A percentile compares a stretch with the other conserved stretches of the same genome.
phyloP scores from a whole-genome alignment of 2,888 invertebrate species.

The Drosophila kanekoi region DNA sequence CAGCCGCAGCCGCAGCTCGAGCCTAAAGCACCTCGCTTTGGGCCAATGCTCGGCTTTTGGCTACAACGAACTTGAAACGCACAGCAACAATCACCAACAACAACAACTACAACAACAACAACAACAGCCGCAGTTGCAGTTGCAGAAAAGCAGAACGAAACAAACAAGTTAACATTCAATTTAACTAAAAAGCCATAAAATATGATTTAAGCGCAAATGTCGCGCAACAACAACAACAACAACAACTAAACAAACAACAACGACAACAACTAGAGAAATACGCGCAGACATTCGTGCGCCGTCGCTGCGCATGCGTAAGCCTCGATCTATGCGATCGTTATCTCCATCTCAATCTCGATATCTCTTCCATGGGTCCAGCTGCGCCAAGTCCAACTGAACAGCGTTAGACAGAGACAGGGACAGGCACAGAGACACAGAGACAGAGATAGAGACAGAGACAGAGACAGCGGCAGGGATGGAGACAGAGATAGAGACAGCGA shows the following conservation, averaged over 20 bases:
- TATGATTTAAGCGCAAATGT: constrained; percentile 81
- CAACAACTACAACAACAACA: constrained; percentile 36
- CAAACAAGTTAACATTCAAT: constrained; percentile 80
- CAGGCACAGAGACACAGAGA: neutral
- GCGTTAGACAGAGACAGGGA: neutral
- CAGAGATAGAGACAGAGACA: neutral
- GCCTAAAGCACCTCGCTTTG: constrained; percentile 25
- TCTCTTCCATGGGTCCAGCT: constrained; percentile 19
- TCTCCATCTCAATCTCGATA: constrained; percentile 40
- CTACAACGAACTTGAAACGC: constrained; percentile 64
- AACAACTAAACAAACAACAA: constrained; percentile 13
- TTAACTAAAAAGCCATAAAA: constrained; percentile 78
- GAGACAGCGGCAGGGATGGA: neutral
- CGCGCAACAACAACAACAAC: constrained; percentile 52
- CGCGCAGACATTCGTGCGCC: constrained; percentile 65
- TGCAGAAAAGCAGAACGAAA: constrained; percentile 75
- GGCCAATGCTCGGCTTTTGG: constrained; percentile 28
- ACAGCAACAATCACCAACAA: constrained; percentile 55
- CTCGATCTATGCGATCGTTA: constrained; percentile 54
- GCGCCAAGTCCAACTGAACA: neutral
- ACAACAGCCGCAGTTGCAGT: constrained; percentile 33
- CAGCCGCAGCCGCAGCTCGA: neutral
- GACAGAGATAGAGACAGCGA: neutral
- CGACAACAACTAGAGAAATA: constrained; percentile 24
- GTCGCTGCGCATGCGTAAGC: constrained; percentile 69